Conservation (phyloP, 53 echinoderm and acorn worm species). For the Hippasteria phrygiana region DNA sequence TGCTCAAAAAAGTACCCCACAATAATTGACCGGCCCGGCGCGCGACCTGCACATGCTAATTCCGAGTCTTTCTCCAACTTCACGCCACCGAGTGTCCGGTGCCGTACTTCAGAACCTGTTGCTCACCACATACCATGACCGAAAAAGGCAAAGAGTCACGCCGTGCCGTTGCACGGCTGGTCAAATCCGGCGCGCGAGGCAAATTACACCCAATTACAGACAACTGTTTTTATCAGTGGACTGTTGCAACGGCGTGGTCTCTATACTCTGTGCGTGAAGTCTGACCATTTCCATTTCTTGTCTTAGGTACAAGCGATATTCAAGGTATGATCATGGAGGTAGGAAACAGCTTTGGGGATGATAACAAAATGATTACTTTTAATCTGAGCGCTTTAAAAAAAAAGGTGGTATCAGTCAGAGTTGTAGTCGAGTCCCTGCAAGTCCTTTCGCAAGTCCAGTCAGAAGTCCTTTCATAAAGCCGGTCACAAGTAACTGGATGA, state of each 20-base stretch:
- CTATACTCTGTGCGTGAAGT: background rate
- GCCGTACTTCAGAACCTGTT: slow-evolving; percentile 55
- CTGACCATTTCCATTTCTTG: no score
- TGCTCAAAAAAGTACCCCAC: no score
- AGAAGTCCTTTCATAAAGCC: no score
- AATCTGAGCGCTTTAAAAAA: no score
- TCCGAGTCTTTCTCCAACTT: background rate
- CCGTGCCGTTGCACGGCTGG: slow-evolving; percentile 20
- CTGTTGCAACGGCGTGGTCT: background rate
- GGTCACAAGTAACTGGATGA: no score
- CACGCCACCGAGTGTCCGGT: background rate
- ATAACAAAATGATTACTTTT: no score
- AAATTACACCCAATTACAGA: background rate
- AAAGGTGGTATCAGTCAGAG: no score
- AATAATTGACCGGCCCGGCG: slow-evolving; percentile 4
- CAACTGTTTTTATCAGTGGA: background rate
- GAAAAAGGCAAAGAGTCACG: slow-evolving; percentile 61
- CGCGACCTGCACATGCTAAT: slow-evolving; percentile 46
- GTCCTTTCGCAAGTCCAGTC: no score
- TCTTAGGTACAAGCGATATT: no score
- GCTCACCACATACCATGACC: slow-evolving; percentile 68
- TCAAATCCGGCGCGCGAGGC: slow-evolving; percentile 32
- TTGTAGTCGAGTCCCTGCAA: no score
- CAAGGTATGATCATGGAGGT: no score
- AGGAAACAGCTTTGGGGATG: no score